These are phyloP conservation scores for Philotrypesis tridentata DNA, from an alignment of 1,140 invertebrate genomes.

Conservation along the genomic window DNA sequence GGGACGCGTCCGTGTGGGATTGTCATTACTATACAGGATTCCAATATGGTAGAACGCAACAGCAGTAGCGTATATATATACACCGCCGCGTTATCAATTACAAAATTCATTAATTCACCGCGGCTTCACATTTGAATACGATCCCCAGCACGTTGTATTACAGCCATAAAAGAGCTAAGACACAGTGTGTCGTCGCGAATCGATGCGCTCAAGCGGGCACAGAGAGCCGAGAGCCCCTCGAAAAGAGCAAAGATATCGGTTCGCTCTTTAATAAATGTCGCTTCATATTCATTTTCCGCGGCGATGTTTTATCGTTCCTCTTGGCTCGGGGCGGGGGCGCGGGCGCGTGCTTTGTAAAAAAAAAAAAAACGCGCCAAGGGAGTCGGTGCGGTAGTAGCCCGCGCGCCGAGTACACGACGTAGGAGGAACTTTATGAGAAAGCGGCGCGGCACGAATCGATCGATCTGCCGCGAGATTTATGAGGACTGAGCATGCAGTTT, in stretches of 20 bases:
- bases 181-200: too few relatives aligned
- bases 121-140: not conserved
- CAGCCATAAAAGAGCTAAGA: too few relatives aligned
- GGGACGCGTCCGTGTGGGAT: not conserved
- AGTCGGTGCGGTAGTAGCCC: not conserved
- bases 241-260: not conserved
- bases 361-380: not conserved
- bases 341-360: not conserved
- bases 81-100: not conserved
- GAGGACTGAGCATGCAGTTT: slow-evolving; percentile 46
- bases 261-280: not conserved
- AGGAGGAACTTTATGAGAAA: slow-evolving; percentile 38
- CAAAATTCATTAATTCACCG: not conserved
- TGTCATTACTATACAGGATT: not conserved
- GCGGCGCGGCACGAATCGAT: slow-evolving; percentile 27
- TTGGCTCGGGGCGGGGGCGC: not conserved
- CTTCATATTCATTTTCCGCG: slow-evolving; percentile 14
- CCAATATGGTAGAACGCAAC: not conserved
- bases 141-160: not conserved
- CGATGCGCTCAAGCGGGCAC: too few relatives aligned
- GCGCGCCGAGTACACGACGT: not conserved
- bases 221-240: too few relatives aligned
- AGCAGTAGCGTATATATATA: not conserved
- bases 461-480: slow-evolving; percentile 45
- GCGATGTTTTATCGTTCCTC: slow-evolving; percentile 7